phyloP scores from a whole-genome alignment of 2,888 invertebrate species.

The Stenodera caucasica region DNA sequence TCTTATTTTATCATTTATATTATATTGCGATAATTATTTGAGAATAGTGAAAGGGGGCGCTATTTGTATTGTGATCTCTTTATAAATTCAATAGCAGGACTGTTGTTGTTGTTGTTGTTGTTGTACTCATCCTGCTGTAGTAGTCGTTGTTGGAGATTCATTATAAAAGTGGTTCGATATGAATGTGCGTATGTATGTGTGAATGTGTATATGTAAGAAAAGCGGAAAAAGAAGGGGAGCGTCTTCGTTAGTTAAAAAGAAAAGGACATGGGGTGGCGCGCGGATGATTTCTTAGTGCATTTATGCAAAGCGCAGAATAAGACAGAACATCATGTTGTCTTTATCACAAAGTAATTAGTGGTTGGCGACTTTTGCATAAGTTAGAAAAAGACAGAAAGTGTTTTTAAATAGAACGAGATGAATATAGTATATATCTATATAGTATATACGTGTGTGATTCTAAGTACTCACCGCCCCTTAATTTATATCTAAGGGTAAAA shows the following conservation, averaged over 20 bases:
- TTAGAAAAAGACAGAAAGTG: conserved; percentile 42
- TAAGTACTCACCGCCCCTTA: conserved; percentile 57
- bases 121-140: background rate
- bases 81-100: background rate
- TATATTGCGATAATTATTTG: too few relatives aligned
- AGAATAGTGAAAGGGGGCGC: background rate
- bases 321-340: conserved; percentile 39
- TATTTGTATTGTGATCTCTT: background rate
- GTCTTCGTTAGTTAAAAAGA: conserved; percentile 49
- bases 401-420: background rate
- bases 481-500: conserved; percentile 58
- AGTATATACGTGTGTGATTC: conserved; percentile 54
- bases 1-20: too few relatives aligned
- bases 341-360: conserved; percentile 55
- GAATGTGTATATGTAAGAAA: conserved; percentile 3
- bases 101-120: background rate
- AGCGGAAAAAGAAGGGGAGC: conserved; percentile 46
- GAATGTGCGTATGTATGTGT: conserved; percentile 22
- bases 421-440: background rate
- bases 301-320: conserved; percentile 55
- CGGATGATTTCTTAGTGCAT: conserved; percentile 52
- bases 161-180: conserved; percentile 10
- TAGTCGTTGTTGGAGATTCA: background rate
- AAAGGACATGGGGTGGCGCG: conserved; percentile 38
- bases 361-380: conserved; percentile 51